Evolutionary conservation across 2,113 vertebrate genomes (phyloP).

Genomic region (Rafetus swinhoei): DNA sequence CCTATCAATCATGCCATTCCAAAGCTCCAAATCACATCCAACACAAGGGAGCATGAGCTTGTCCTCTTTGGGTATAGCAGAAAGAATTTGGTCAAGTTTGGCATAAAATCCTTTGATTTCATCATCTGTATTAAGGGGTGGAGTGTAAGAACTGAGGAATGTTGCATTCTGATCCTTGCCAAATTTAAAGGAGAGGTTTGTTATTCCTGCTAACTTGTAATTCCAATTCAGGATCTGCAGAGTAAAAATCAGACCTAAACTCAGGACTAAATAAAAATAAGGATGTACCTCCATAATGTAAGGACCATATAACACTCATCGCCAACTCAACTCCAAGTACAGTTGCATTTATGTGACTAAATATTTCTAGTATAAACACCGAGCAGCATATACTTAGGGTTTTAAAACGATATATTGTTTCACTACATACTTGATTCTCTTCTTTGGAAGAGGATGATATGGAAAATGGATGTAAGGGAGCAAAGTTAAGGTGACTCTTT

Average conservation of each 20-base stretch:
- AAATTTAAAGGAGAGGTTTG: too few relatives aligned
- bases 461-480: not conserved
- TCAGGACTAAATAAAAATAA: not conserved
- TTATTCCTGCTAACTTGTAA: too few relatives aligned
- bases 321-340: not conserved
- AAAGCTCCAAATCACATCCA: too few relatives aligned
- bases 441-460: not conserved
- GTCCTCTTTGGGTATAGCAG: too few relatives aligned
- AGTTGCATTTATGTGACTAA: not conserved
- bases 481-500: accelerated
- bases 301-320: not conserved
- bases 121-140: too few relatives aligned
- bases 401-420: not conserved
- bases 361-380: not conserved
- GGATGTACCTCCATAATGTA: not conserved
- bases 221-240: not conserved
- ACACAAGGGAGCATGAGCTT: too few relatives aligned
- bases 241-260: not conserved
- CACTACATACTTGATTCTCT: not conserved
- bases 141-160: too few relatives aligned
- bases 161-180: too few relatives aligned
- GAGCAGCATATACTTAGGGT: not conserved
- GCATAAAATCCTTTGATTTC: too few relatives aligned
- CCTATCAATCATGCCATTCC: too few relatives aligned
- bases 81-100: too few relatives aligned